Evolutionary conservation across 2,888 invertebrate genomes (phyloP), one percentile per base, ranked within the genome.

Genomic region (Chesias legatella): DNA sequence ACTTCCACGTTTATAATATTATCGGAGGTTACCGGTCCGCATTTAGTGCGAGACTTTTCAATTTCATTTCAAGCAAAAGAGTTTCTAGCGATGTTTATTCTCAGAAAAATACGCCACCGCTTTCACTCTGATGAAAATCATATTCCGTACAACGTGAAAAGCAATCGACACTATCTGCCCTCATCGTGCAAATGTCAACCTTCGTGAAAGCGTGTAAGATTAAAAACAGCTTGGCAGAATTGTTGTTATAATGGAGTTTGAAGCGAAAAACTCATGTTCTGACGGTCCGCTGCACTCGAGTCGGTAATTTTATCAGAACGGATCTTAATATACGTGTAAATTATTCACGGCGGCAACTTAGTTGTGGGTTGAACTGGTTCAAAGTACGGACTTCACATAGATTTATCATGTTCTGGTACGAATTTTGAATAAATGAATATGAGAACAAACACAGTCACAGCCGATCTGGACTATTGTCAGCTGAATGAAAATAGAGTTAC

Each of bases 71-170:
- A 34, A 38, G 31, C 24, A 31, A 29, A 31, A 10, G 29, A 44
- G 25, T 43, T 49, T 38, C 36, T 33, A 43, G 33, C 37, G 33
- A 51, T 50, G 3, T 51, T 56, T 44, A 46, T 55, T 52, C 46
- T 42, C 33, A 37, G 52, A 67, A 67, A 63, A 65, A 67, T 65
- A 67, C 49, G 51, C 57, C 62, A 61, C 62, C 61, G 72, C 74
- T 79, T 78, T 80, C 77, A 69, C 72, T 63, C 56, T 56, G 63
- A 73, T 73, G 63, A 76, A 77, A 52, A 79, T 79, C 72, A 73
- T 74, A 76, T 72, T 71, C 69, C 60, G 58, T 56, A 59, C 60
- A 58, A 58, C 62, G 69, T 70, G 67, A 72, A 79, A 72, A 71
- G 68, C 68, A 66, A 73, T 73, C 66, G 64, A 67, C 67, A 63